Percentiles rank a stretch among this genome's conserved stretches.
Conservation (phyloP, 2,888 invertebrate genomes). For the Clostera curtula region DNA sequence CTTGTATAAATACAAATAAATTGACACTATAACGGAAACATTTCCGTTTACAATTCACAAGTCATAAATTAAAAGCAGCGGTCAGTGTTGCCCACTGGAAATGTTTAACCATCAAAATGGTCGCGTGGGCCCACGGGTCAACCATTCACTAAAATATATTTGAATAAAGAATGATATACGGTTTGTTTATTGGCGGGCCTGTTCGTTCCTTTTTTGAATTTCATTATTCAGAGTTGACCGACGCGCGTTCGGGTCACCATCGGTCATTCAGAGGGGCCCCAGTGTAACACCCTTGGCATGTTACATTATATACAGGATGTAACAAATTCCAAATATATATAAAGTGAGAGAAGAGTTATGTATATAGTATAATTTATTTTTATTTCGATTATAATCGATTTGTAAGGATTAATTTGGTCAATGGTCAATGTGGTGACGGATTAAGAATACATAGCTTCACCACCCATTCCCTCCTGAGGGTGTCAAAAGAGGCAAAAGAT, state of each 20-base stretch:
- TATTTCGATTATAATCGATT: no score
- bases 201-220: slow-evolving; percentile 64
- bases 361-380: no score
- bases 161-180: slow-evolving; percentile 73
- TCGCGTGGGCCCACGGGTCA: slow-evolving; percentile 71
- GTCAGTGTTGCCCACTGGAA: slow-evolving; percentile 62
- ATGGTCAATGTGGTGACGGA: no score
- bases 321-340: no score
- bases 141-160: slow-evolving; percentile 68
- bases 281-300: slow-evolving; percentile 49
- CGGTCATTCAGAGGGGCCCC: slow-evolving; percentile 53
- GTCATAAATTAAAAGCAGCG: slow-evolving; percentile 59
- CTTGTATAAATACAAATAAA: slow-evolving; percentile 22
- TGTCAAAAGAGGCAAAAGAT: no score
- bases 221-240: slow-evolving; percentile 60
- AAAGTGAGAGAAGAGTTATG: no score
- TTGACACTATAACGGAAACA: slow-evolving; percentile 21
- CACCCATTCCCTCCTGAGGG: no score
- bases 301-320: slow-evolving; percentile 63
- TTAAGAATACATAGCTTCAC: no score
- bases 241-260: slow-evolving; percentile 59
- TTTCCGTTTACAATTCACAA: slow-evolving; percentile 41
- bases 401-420: no score
- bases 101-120: slow-evolving; percentile 70
- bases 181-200: slow-evolving; percentile 74